These are phyloP conservation scores for Priocnemis perturbator DNA, from an alignment of 2,888 invertebrate species.

Conservation along the genomic window DNA sequence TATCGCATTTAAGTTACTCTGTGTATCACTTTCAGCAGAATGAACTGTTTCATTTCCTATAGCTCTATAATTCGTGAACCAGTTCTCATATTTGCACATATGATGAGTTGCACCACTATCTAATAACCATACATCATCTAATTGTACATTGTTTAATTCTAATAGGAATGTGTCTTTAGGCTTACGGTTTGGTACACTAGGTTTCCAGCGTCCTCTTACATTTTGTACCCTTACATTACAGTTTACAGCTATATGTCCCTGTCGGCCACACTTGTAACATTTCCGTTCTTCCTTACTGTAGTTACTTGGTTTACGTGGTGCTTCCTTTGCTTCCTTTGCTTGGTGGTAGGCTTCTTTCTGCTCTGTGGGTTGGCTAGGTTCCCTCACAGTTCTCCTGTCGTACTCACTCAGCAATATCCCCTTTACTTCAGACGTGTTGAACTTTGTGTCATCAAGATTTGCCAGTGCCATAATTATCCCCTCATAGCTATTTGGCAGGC, in stretches of 20 bases:
- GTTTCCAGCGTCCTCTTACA: not conserved
- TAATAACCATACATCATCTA: constrained; percentile 32
- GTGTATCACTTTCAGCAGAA: constrained; percentile 8
- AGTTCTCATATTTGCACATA: constrained; percentile 8
- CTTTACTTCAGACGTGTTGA: constrained; percentile 24
- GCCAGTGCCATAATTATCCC: constrained; percentile 29
- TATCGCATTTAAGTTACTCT: constrained; percentile 6
- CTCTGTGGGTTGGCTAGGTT: not conserved
- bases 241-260: constrained; percentile 10
- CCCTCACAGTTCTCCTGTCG: constrained; percentile 20
- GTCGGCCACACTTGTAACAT: constrained; percentile 20
- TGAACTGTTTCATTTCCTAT: constrained; percentile 10
- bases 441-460: constrained; percentile 23
- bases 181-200: not conserved
- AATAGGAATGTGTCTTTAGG: constrained; percentile 7
- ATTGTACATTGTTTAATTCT: constrained; percentile 27
- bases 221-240: not conserved
- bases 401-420: constrained; percentile 19
- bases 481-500: constrained; percentile 19
- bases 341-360: constrained; percentile 16
- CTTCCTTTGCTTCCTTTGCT: constrained; percentile 1
- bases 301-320: not conserved
- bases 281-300: constrained; percentile 17
- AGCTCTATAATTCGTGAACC: constrained; percentile 10
- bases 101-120: constrained; percentile 18